These are phyloP conservation scores for Hormaphis cornu DNA, from an alignment of 1,140 invertebrate genomes.

Conservation along the genomic window DNA sequence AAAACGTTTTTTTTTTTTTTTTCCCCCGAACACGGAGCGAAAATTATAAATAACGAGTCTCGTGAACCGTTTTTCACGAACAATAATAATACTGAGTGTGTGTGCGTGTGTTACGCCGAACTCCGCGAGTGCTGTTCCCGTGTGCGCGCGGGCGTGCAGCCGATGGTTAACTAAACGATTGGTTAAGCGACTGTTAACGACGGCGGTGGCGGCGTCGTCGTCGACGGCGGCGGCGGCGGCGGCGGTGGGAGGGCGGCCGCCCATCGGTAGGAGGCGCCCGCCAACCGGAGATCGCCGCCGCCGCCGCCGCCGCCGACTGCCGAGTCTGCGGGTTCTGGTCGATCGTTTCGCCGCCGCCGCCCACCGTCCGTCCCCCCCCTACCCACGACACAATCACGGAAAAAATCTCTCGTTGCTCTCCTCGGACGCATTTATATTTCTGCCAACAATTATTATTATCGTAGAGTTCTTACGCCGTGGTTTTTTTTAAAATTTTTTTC, in stretches of 20 bases:
- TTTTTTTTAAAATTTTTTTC: too few relatives aligned
- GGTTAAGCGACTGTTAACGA: constrained; percentile 31
- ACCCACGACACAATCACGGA: background rate
- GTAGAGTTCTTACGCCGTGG: too few relatives aligned
- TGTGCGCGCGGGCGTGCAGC: constrained; percentile 11
- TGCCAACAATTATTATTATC: too few relatives aligned
- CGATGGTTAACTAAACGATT: constrained; percentile 31
- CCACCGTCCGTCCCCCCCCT: too few relatives aligned
- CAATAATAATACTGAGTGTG: background rate
- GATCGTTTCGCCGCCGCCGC: background rate
- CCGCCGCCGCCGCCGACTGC: background rate
- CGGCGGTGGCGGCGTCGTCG: background rate
- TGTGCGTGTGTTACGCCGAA: background rate
- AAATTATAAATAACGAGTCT: too few relatives aligned
- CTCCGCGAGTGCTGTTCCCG: background rate
- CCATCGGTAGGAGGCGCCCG: constrained; percentile 1
- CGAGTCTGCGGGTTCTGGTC: background rate
- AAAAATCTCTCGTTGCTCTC: background rate
- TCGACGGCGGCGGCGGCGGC: background rate
- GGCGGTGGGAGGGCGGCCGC: constrained; percentile 1
- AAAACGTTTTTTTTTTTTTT: too few relatives aligned
- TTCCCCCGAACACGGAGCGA: background rate
- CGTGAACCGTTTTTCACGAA: too few relatives aligned
- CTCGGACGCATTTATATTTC: too few relatives aligned
- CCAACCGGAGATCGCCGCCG: constrained; percentile 10